Conservation (phyloP, 2,797 vertebrate species). For the Nasua narica region DNA sequence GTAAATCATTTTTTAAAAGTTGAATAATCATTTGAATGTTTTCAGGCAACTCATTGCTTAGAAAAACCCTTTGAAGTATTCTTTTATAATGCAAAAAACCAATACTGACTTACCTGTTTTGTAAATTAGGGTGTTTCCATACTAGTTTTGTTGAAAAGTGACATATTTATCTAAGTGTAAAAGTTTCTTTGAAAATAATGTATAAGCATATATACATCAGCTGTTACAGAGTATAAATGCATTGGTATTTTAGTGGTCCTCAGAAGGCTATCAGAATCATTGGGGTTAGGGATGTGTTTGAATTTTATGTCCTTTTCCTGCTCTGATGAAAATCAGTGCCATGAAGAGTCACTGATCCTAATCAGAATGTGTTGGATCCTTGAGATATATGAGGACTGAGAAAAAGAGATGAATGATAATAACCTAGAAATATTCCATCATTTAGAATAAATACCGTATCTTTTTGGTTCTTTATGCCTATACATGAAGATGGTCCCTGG, state of each 20-base stretch:
- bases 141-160: slow-evolving; percentile 32
- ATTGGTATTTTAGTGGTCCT: not conserved
- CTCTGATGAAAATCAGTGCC: not conserved
- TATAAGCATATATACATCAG: not conserved
- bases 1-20: slow-evolving; percentile 21
- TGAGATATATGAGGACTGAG: not conserved
- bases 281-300: not conserved
- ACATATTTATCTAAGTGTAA: slow-evolving; percentile 10
- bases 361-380: not conserved
- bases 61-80: slow-evolving; percentile 54
- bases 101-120: slow-evolving; percentile 27
- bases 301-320: not conserved
- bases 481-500: not conserved
- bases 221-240: not conserved
- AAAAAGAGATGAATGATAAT: not conserved
- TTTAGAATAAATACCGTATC: not conserved
- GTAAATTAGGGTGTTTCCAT: slow-evolving; percentile 44
- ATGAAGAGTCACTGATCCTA: not conserved
- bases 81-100: slow-evolving; percentile 49
- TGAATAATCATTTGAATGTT: slow-evolving; percentile 50
- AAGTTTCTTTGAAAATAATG: slow-evolving; percentile 14
- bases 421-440: not conserved
- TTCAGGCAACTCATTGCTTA: slow-evolving; percentile 13
- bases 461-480: not conserved
- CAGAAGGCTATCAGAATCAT: not conserved